phyloP scores from a whole-genome alignment of 2,888 invertebrate genomes.

The Brachynemurus nebulosus region DNA sequence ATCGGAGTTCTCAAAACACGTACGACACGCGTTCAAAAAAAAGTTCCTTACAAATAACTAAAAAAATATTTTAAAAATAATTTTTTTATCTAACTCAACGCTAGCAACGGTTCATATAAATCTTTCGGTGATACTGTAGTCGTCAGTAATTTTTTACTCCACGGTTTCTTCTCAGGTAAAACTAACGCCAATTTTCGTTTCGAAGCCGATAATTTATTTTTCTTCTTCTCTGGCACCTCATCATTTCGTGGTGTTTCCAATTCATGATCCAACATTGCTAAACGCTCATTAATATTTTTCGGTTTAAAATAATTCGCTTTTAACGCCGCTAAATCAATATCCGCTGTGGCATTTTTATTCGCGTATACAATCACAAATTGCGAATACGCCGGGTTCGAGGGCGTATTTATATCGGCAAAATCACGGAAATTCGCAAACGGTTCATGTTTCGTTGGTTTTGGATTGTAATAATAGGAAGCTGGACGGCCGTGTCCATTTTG shows the following conservation, averaged over 20 bases:
- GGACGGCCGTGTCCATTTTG: conserved; percentile 60
- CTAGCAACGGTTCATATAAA: conserved; percentile 48
- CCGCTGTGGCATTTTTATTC: conserved; percentile 58
- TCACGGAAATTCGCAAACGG: conserved; percentile 84
- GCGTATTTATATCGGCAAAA: conserved; percentile 79
- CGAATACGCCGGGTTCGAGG: conserved; percentile 67
- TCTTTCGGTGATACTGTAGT: conserved; percentile 39
- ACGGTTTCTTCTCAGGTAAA: conserved; percentile 37
- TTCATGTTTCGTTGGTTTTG: conserved; percentile 62
- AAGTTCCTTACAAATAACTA: no score
- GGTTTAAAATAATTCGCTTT: conserved; percentile 39
- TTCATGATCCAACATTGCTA: conserved; percentile 56
- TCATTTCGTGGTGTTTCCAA: conserved; percentile 16
- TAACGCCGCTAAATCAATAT: conserved; percentile 34
- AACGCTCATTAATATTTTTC: conserved; percentile 73
- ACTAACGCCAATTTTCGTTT: conserved; percentile 49
- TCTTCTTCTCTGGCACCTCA: conserved; percentile 27
- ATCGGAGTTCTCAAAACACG: no score
- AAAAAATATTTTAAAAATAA: not conserved
- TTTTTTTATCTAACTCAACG: conserved; percentile 41
- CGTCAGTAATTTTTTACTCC: conserved; percentile 35
- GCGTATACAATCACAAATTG: conserved; percentile 74
- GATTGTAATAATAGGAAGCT: conserved; percentile 49
- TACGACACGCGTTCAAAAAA: no score
- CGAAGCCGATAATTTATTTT: conserved; percentile 40